Evolutionary conservation across 2,113 vertebrate species (phyloP).

Genomic region (Ceyx margarethae): DNA sequence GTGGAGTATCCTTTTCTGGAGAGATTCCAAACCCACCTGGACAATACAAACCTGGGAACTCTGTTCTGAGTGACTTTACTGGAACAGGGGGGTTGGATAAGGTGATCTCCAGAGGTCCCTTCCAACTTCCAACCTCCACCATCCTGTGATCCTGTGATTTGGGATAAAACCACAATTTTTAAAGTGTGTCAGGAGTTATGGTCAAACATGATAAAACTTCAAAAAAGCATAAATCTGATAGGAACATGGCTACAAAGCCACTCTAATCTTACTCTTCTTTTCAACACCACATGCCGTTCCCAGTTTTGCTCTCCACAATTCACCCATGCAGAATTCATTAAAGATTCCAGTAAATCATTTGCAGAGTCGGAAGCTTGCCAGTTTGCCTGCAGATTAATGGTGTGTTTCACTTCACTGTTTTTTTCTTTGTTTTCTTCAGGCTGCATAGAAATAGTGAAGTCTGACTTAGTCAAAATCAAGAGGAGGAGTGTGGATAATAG

Average conservation of each 20-base stretch:
- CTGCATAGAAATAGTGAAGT: not conserved
- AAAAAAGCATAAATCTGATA: not conserved
- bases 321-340: not conserved
- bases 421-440: not conserved
- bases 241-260: not conserved
- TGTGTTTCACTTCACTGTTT: not conserved
- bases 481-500: not conserved
- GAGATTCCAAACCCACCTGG: too few relatives aligned
- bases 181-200: not conserved
- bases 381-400: not conserved
- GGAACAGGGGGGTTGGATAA: not conserved
- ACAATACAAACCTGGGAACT: too few relatives aligned
- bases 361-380: not conserved
- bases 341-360: not conserved
- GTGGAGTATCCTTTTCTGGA: too few relatives aligned
- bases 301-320: not conserved
- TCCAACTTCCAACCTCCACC: not conserved
- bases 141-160: not conserved
- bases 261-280: not conserved
- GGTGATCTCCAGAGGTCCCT: not conserved
- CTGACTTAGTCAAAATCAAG: not conserved
- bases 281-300: not conserved
- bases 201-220: not conserved
- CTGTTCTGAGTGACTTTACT: too few relatives aligned
- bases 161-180: not conserved